Evolutionary conservation across 2,797 vertebrate genomes (phyloP), one percentile per base, ranked within the genome.

Genomic region (Jordanella pulchra): DNA sequence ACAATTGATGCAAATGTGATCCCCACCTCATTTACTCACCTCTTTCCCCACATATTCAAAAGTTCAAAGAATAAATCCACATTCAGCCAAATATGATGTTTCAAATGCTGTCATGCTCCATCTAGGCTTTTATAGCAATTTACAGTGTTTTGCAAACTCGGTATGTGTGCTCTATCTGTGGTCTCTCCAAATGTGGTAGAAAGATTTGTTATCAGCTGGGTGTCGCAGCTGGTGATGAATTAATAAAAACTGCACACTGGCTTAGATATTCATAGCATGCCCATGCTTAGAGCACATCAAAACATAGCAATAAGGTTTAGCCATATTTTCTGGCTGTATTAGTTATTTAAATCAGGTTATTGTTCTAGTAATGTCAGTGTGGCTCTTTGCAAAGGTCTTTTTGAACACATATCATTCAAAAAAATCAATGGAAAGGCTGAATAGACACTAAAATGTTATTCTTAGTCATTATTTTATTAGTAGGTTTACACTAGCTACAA

Each of bases 211-310:
- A 65, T 35, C 76, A 69, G 68, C 67, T 67, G 71, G 72, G 63
- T 76, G 63, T 81, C 73, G 70, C 65, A 78, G 77, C 67, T 84
- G 65, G 44, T 75, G 74, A 73, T 81, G 65, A 82, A 82, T 84
- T 48, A 73, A 79, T 77, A 73, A 77, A 82, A 72, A 66, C 27
- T 67, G 47, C 51, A 42, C 63, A 51, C 71, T 63, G 56, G 68
- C 55, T 69, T 44, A 39, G 78, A 70, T 75, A 73, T 64, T 78
- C 48, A 75, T 39, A 67, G 61, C 48, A 55, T 9, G 23, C 1
- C 47, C 48, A 53, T 70, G 28, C 74, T 72, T 71, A 79, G 11
- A 39, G 28, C 54, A 42, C 45, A 35, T 58, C 69, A 76, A 76
- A 39, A 47, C 51, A 30, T 53, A 67, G 54, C 60, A 71, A 55